A percentile compares a stretch with the other conserved stretches of the same genome.
Evolutionary conservation across 2,888 invertebrate genomes (phyloP).

Genomic region (Xanthorhoe spadicearia): DNA sequence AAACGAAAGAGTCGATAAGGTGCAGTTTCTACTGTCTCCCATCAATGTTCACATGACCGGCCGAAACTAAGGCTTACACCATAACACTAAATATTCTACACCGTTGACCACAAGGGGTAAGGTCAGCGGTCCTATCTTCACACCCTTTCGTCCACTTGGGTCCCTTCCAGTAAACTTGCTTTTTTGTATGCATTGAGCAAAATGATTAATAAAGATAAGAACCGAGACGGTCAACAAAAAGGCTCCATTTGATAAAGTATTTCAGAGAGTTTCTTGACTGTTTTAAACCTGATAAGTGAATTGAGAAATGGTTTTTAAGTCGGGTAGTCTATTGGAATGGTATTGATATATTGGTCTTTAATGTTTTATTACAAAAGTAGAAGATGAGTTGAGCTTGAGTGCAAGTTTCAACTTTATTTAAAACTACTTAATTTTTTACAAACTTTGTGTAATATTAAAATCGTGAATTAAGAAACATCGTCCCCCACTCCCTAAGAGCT

Average conservation of each 20-base stretch:
- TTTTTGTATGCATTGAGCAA: conserved; percentile 57
- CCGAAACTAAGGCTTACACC: conserved; percentile 41
- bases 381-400: no score
- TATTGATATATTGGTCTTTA: not conserved
- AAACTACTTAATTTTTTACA: no score
- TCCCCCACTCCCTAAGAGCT: no score
- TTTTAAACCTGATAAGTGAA: conserved; percentile 24
- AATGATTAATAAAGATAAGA: conserved; percentile 64
- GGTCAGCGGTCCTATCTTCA: conserved; percentile 39
- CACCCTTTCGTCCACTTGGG: conserved; percentile 40
- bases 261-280: conserved; percentile 17
- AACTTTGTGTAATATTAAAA: no score
- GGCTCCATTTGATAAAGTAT: conserved; percentile 49
- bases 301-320: conserved; percentile 18
- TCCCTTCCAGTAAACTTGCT: conserved; percentile 46
- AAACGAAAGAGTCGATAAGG: conserved; percentile 6
- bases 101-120: conserved; percentile 38
- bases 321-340: not conserved
- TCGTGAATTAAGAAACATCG: no score
- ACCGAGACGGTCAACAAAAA: conserved; percentile 46
- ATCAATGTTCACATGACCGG: conserved; percentile 24
- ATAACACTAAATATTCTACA: conserved; percentile 42
- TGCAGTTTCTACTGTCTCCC: conserved; percentile 8
- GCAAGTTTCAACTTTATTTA: no score
- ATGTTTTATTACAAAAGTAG: no score